Percentiles rank a stretch among this genome's conserved stretches.
phyloP scores from a whole-genome alignment of 2,888 invertebrate genomes.

The Stenoptilia bipunctidactyla region DNA sequence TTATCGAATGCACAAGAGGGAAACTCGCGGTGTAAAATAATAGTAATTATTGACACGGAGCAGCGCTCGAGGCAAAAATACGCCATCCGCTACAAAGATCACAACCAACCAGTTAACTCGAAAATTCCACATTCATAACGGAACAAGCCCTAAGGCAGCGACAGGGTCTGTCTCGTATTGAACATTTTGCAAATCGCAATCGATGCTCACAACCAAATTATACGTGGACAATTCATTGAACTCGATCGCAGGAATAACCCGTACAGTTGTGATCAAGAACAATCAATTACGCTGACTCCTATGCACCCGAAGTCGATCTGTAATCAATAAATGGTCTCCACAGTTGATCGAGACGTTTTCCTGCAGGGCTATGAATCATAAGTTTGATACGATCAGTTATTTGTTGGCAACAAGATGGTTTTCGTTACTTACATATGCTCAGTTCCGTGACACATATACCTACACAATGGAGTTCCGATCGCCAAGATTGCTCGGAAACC shows the following conservation, averaged over 20 bases:
- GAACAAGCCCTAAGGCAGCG: slow-evolving; percentile 42
- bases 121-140: slow-evolving; percentile 62
- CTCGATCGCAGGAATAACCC: slow-evolving; percentile 36
- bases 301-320: too few relatives aligned
- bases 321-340: too few relatives aligned
- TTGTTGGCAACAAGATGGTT: too few relatives aligned
- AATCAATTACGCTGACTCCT: too few relatives aligned
- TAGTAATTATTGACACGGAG: slow-evolving; percentile 68
- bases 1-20: slow-evolving; percentile 50
- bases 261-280: too few relatives aligned
- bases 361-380: too few relatives aligned
- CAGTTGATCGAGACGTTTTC: too few relatives aligned
- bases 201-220: slow-evolving; percentile 33
- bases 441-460: too few relatives aligned
- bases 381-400: too few relatives aligned
- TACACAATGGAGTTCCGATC: too few relatives aligned
- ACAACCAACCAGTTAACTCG: slow-evolving; percentile 55
- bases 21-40: slow-evolving; percentile 47
- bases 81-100: slow-evolving; percentile 41
- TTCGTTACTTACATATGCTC: too few relatives aligned
- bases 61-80: slow-evolving; percentile 34
- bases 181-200: slow-evolving; percentile 34
- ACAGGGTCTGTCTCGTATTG: slow-evolving; percentile 27
- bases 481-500: slow-evolving; percentile 38
- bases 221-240: slow-evolving; percentile 24